These are phyloP conservation scores for Mizuhopecten yessoensis DNA, from an alignment of 1,140 invertebrate species.

Conservation along the genomic window DNA sequence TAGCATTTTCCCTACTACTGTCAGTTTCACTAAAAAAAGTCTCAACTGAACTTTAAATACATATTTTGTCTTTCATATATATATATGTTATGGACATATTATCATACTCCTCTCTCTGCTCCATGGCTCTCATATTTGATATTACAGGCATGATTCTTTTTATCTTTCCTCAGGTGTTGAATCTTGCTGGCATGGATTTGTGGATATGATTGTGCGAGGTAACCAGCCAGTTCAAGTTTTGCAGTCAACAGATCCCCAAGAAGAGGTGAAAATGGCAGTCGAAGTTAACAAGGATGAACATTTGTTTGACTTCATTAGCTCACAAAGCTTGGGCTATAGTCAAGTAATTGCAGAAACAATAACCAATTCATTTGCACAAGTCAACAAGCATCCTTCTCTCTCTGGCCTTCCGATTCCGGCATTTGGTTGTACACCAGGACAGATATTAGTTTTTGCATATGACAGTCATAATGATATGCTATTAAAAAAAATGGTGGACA, in stretches of 20 bases:
- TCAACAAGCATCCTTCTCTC: neutral
- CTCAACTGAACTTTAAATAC: too few species aligned
- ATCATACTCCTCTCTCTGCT: too few species aligned
- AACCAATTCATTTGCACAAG: conserved; percentile 43
- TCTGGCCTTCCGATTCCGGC: conserved; percentile 6
- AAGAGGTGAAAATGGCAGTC: neutral
- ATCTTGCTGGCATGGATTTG: conserved; percentile 41
- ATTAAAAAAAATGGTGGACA: neutral
- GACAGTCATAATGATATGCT: conserved; percentile 42
- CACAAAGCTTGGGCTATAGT: neutral
- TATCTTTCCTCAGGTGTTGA: too few species aligned
- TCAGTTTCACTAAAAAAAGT: too few species aligned
- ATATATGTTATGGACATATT: too few species aligned
- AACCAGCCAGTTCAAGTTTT: neutral
- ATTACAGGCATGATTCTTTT: too few species aligned
- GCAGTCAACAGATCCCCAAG: neutral
- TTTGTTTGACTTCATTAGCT: neutral
- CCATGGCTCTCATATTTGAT: too few species aligned
- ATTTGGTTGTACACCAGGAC: conserved; percentile 30
- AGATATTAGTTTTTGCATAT: conserved; percentile 34
- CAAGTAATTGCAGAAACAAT: conserved; percentile 44
- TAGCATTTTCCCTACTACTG: too few species aligned
- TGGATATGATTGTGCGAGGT: neutral
- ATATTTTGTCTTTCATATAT: too few species aligned
- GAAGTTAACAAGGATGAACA: neutral